phyloP scores from a whole-genome alignment of 1,140 invertebrate species.

The Whitmania pigra region DNA sequence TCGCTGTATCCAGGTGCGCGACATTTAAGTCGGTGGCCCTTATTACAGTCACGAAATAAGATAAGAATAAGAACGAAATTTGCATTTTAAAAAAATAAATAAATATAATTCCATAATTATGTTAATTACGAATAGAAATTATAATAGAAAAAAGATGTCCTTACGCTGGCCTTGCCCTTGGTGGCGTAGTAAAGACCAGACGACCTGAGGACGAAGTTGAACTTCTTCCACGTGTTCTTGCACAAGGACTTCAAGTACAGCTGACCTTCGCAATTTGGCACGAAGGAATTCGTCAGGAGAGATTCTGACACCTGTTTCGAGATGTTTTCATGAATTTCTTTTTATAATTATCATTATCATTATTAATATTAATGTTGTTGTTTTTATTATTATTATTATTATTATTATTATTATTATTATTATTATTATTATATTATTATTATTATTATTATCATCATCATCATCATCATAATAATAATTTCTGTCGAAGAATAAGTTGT shows the following conservation, averaged over 20 bases:
- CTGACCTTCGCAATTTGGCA: slow-evolving; percentile 79
- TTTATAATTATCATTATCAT: no score
- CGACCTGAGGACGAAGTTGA: slow-evolving; percentile 75
- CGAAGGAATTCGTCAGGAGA: slow-evolving; percentile 33
- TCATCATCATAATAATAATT: neutral
- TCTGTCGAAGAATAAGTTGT: no score
- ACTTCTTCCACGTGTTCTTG: slow-evolving; percentile 98
- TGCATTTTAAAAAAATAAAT: no score
- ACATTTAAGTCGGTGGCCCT: no score
- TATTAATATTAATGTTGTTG: no score
- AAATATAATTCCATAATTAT: no score
- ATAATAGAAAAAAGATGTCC: no score
- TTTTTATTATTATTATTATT: no score
- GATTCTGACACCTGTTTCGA: neutral
- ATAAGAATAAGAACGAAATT: no score
- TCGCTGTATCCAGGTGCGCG: no score
- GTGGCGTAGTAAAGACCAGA: slow-evolving; percentile 90
- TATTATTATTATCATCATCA: neutral
- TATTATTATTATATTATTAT: slow-evolving; percentile 6
- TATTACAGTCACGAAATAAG: no score
- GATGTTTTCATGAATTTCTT: neutral
- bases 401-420: neutral
- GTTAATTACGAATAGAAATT: no score
- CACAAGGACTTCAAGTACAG: slow-evolving; percentile 87
- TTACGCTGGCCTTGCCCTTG: slow-evolving; percentile 55